These are phyloP conservation scores for Protobothrops mucrosquamatus DNA, from an alignment of 2,113 vertebrate species.

Conservation along the genomic window DNA sequence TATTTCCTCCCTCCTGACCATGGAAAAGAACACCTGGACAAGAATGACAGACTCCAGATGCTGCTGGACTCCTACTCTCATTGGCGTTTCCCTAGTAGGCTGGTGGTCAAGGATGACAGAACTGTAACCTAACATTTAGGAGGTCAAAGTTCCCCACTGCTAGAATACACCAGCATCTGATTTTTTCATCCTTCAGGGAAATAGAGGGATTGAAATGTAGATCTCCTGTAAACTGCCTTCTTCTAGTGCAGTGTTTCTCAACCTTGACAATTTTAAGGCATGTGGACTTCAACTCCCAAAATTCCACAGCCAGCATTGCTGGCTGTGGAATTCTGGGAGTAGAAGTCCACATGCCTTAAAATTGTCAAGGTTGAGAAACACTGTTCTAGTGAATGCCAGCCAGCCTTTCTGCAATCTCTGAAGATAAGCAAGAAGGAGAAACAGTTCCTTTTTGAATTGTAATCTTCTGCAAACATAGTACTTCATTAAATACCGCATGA, in stretches of 20 bases:
- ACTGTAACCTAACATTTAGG: neutral
- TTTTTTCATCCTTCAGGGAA: neutral
- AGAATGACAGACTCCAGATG: neutral
- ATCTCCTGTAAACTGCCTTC: neutral
- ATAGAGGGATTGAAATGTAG: neutral
- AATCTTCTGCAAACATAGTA: neutral
- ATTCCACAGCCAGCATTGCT: too few relatives aligned
- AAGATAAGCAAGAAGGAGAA: neutral
- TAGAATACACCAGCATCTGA: neutral
- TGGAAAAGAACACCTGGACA: neutral
- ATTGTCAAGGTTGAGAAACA: too few relatives aligned
- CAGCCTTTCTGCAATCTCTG: neutral
- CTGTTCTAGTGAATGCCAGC: neutral
- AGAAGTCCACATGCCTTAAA: too few relatives aligned
- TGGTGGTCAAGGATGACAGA: neutral
- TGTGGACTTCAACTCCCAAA: too few relatives aligned
- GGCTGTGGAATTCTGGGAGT: too few relatives aligned
- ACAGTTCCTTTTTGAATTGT: neutral
- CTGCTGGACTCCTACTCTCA: neutral
- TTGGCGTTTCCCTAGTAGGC: neutral
- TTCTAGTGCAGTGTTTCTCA: too few relatives aligned
- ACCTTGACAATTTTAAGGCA: too few relatives aligned
- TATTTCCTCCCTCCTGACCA: neutral
- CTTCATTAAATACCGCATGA: neutral
- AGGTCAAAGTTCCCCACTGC: neutral